A percentile compares a stretch with the other conserved stretches of the same genome.
phyloP scores from a whole-genome alignment of 2,797 vertebrate genomes.

The Spinus olivaceus region DNA sequence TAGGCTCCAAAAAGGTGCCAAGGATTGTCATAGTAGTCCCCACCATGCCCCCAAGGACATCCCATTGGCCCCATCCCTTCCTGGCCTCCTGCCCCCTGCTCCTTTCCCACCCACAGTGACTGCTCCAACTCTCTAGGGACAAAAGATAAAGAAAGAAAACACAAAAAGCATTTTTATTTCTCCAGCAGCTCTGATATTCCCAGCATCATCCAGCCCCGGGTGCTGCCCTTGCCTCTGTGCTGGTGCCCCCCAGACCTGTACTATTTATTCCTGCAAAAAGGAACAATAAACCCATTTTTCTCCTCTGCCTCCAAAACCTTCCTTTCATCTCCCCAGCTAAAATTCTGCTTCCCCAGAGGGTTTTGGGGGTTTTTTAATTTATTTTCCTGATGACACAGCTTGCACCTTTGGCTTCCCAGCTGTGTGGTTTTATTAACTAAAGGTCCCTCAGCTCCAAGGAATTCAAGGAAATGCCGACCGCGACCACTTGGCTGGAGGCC shows the following conservation, averaged over 20 bases:
- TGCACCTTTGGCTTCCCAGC: slow-evolving; percentile 55
- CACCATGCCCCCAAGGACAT: accelerated
- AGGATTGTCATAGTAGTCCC: accelerated
- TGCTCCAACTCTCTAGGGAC: background rate
- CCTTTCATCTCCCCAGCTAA: background rate
- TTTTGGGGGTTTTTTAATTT: background rate
- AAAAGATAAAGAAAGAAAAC: slow-evolving; percentile 21
- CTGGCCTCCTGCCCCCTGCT: background rate
- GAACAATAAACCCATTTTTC: slow-evolving; percentile 36
- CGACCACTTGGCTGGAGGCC: slow-evolving; percentile 31
- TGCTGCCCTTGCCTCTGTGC: background rate
- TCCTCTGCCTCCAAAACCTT: background rate
- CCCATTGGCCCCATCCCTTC: background rate
- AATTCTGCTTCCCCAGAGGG: background rate
- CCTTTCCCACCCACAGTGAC: background rate
- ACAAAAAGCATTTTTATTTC: slow-evolving; percentile 10
- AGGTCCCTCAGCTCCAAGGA: slow-evolving; percentile 30
- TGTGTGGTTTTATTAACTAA: slow-evolving; percentile 43
- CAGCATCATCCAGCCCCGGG: background rate
- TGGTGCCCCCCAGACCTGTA: background rate
- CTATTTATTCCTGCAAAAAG: slow-evolving; percentile 23
- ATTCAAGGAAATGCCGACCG: slow-evolving; percentile 40
- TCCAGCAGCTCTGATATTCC: background rate
- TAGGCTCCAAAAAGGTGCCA: accelerated
- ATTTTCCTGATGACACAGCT: slow-evolving; percentile 27